Base-by-base conservation (phyloP, 2,888 invertebrate genomes). In the Acanthacorydalis orientalis region DNA sequence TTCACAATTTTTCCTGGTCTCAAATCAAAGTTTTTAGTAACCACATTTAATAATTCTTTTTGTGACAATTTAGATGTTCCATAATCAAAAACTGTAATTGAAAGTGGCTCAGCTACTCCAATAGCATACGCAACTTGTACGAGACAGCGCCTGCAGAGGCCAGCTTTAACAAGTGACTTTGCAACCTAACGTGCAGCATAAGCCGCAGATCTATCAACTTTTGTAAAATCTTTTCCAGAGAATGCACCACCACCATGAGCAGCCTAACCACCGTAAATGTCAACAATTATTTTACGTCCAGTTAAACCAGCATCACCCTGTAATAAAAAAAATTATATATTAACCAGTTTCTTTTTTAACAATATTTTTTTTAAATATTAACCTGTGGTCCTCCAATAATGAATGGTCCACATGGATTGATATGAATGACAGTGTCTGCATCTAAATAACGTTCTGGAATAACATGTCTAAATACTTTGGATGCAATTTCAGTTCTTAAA, bases 101-200 rank as follows among this genome's bases (percentile, higher is more conserved):
- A 95, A 9, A 97, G 75, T 8, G 98, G 98, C 65, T 97, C 90
- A 31, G 97, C 91, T 39, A 99, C 83, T 45, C 97, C 97, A 66
- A 98, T 98, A 45, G 98, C 97, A 65, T 97, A 97, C 0, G 96
- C 89, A 10, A 97, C 88, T 82, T 88, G 67, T 42, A 98, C 97
- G 60, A 98, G 80, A 66, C 95, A 96, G 56, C 97, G 83, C 59
- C 87, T 79, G 79, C 95, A 96, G 38, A 98, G 80, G 14, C 88
- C 91, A 15, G 90, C 91, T 64, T 85, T 86, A 38, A 98, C 96
- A 49, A 98, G 75, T 9, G 95, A 95, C 70, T 98, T 98, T 58
- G 98, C 97, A 14, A 98, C 96, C 97, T 97, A 98, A 60, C 98
- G 80, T 43, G 96, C 95, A 47, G 97, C 98, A 65, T 98, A 98